Evolutionary conservation across 2,113 vertebrate genomes (phyloP).

Genomic region (Stomatorhinus ivindoensis): DNA sequence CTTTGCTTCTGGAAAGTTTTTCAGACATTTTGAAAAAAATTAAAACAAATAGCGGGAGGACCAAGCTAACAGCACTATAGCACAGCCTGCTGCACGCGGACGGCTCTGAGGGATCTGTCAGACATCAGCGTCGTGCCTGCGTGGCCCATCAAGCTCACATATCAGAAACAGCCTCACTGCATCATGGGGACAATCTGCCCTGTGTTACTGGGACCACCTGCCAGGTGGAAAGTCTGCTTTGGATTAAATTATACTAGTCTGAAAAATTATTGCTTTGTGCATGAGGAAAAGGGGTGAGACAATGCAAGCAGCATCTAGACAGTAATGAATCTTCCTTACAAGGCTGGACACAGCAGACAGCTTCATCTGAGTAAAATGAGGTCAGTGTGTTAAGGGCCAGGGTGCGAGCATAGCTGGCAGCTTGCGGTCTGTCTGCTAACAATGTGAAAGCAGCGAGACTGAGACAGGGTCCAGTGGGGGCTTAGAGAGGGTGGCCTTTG

Average conservation of each 20-base stretch:
- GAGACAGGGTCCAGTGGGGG: neutral
- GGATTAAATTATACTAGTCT: neutral
- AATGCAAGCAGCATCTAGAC: neutral
- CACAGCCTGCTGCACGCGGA: neutral
- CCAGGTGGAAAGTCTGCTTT: neutral
- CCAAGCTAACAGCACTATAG: neutral
- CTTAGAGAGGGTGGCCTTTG: neutral
- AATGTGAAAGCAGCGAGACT: neutral
- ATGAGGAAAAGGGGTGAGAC: neutral
- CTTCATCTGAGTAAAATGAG: neutral
- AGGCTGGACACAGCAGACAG: neutral
- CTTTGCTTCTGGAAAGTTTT: neutral
- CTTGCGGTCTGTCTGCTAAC: neutral
- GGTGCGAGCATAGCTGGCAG: neutral
- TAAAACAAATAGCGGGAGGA: neutral
- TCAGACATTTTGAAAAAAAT: neutral
- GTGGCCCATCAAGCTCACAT: neutral
- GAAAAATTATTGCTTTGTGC: neutral
- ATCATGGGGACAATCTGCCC: neutral
- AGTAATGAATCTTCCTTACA: neutral
- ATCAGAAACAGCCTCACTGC: neutral
- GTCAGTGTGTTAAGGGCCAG: neutral
- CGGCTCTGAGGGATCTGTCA: neutral
- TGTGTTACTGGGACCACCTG: neutral
- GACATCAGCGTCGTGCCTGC: neutral